Evolutionary conservation across 2,888 invertebrate genomes (phyloP), one percentile per base, ranked within the genome.

Genomic region (Sussaba pulchella): DNA sequence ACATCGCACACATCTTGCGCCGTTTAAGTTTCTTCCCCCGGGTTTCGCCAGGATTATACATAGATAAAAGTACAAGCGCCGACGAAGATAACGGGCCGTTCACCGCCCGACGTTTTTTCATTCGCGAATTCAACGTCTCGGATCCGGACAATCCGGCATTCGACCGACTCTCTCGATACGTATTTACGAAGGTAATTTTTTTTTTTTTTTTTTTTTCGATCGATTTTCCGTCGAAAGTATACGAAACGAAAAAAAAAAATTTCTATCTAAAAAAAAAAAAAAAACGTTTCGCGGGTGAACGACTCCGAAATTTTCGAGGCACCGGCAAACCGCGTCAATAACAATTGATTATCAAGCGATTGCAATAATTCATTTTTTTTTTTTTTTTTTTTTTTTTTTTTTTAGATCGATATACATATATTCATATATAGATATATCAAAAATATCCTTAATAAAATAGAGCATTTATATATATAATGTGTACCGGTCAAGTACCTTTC

Each of bases 361-460:
- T 83, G 83, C 84, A 84, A 84, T 84, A 83, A 81, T 82, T 84
- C 78, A 72, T 63, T 75, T 67, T 67, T 59, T 54, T 59, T 59
- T 50, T 74, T 10, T 45, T 61, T 70, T 31, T 31, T 31, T 31
- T 31, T 31, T 31, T 31, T 31, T 31, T 72, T 80, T 66, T 66
- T 85, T 84, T 82, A 83, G 81, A 83, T 85, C 85, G 85, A 87
- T 87, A 86, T 86, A 85, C 82, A 78, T 78, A 86, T 84, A 86
- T 87, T 85, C 88, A 87, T 87, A 88, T 90, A 91, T 88, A 90
- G 88, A 90, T 90, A 92, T 92, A 92, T 92, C 91, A 92, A 92
- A 92, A 92, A 92, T 92, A 92, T 92, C 89, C 91, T 92, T 91
- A 92, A 84, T 92, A 92, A 92, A 92, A 92, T 92, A 92, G 90